phyloP scores from a whole-genome alignment of 2,888 invertebrate genomes.

The Cerastis rubricosa region DNA sequence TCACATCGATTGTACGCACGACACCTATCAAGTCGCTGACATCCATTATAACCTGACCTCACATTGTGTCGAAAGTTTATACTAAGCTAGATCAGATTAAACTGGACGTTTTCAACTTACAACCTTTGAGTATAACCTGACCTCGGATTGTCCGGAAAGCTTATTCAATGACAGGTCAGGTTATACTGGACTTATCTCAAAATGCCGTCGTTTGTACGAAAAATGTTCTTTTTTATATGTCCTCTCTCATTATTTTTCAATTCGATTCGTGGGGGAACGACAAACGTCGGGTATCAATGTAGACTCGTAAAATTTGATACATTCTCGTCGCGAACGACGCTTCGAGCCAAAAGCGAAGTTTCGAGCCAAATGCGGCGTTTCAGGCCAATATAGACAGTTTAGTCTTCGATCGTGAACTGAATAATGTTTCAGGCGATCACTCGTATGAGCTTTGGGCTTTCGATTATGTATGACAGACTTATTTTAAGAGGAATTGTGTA shows the following conservation, averaged over 20 bases:
- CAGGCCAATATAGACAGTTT: conserved; percentile 57
- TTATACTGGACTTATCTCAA: not conserved
- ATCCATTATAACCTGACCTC: not conserved
- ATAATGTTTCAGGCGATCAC: conserved; percentile 46
- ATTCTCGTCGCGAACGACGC: conserved; percentile 45
- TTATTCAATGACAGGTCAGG: not conserved
- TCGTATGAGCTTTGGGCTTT: conserved; percentile 17
- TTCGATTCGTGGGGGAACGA: conserved; percentile 65
- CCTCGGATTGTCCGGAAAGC: not conserved
- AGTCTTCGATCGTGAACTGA: conserved; percentile 46
- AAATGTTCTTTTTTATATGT: conserved; percentile 46
- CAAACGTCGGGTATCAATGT: conserved; percentile 62
- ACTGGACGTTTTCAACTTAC: not conserved
- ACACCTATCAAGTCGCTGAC: not conserved
- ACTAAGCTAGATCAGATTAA: not conserved
- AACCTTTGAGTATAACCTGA: not conserved
- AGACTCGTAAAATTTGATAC: conserved; percentile 72
- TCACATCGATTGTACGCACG: conserved; percentile 3
- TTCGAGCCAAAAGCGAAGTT: not conserved
- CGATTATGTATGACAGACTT: conserved; percentile 12
- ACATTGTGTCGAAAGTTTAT: not conserved
- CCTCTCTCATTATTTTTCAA: conserved; percentile 71
- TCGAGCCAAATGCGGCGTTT: conserved; percentile 33
- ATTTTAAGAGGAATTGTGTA: conserved; percentile 6
- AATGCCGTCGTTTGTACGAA: conserved; percentile 1